Base-by-base conservation (phyloP, 2,797 vertebrate genomes). In the Percopsis omiscomaycus region DNA sequence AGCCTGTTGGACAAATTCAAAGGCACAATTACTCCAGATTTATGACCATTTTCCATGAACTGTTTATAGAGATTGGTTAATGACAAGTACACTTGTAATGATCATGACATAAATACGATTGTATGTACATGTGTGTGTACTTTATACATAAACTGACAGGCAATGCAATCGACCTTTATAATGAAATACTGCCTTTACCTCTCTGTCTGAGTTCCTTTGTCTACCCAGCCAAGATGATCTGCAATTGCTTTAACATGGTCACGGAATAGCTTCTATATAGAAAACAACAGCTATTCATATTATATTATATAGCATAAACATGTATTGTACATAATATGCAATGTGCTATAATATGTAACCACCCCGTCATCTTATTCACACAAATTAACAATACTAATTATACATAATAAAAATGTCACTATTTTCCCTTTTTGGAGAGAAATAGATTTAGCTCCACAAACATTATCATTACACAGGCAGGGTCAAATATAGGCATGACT, bases 181-280 rank as follows among this genome's bases (percentile, higher is more conserved):
- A 10, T 12, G 0, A 37, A 14, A 30, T 45, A 14, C n/a, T 0
- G 8, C 42, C 30, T 46, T 37, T 61, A 98, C 97, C 92, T 95
- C 8, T 81, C 0, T 46, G 89, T 88, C 84, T 98, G 95, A 14
- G 8, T 28, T 77, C 94, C 95, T 0, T 0, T 5, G 54, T 98
- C 96, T 0, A 13, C 0, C 96, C 97, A 99, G 9, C 67, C 56
- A 9, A 97, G 84, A 0, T 45, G 0, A 59, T 66, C 48, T n/a
- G 92, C 84, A 46, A 91, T 89, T 13, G 70, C 77, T 68, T 89
- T 91, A 59, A 98, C 94, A 64, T 93, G 84, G 2, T 6, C 3
- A 3, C 55, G 66, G 76, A 97, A 96, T 68, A 97, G 89, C 51
- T 15, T 27, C 97, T 99, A 88, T 56, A 78, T 32, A 56, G 30